These are phyloP conservation scores for Dorcus parallelipipedus DNA, from an alignment of 2,888 invertebrate genomes.

Conservation along the genomic window DNA sequence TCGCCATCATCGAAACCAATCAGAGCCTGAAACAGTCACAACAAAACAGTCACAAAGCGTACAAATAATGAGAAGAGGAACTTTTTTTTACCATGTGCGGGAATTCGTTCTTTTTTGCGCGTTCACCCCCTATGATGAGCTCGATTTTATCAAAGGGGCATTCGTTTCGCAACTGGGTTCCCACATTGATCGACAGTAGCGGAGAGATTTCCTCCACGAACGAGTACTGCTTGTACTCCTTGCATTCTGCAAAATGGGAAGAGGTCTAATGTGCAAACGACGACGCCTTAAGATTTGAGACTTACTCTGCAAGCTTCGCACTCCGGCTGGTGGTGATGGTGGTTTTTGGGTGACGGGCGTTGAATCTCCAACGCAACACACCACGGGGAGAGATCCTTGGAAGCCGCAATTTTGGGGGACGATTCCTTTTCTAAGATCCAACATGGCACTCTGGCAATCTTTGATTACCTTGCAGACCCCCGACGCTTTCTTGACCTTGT, in stretches of 20 bases:
- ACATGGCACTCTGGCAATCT: neutral
- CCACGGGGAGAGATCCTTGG: neutral
- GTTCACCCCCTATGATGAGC: conserved; percentile 45
- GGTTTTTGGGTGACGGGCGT: neutral
- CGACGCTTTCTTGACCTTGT: neutral
- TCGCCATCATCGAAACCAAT: conserved; percentile 42
- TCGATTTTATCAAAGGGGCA: neutral
- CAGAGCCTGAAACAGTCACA: neutral
- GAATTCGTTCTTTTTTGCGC: conserved; percentile 46
- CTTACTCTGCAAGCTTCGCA: neutral
- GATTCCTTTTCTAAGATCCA: neutral
- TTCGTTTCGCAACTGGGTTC: neutral
- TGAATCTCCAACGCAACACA: neutral
- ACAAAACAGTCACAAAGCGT: no score
- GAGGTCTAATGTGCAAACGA: neutral
- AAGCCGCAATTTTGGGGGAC: neutral
- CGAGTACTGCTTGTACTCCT: neutral
- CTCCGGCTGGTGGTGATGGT: neutral
- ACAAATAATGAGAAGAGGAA: no score
- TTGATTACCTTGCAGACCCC: neutral
- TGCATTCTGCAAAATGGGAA: neutral
- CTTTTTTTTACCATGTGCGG: conserved; percentile 49
- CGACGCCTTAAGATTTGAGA: neutral
- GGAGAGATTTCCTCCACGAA: neutral
- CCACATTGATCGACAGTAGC: neutral